These are phyloP conservation scores for Oreohelix idahoensis DNA, from an alignment of 1,140 invertebrate genomes.

Conservation along the genomic window DNA sequence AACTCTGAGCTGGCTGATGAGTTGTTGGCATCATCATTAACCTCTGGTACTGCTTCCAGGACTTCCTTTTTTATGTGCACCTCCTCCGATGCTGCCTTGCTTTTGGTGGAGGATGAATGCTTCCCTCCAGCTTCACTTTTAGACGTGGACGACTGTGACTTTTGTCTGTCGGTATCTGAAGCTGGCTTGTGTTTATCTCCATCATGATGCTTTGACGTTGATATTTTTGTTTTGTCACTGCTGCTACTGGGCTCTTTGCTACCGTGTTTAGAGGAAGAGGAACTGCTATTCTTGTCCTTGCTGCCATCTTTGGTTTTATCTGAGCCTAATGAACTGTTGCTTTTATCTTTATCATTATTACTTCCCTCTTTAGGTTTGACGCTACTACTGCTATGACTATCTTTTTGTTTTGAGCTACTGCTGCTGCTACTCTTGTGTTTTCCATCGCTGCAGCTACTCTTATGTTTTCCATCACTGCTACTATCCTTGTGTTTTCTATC, in stretches of 20 bases:
- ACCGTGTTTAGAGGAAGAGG: conserved; percentile 54
- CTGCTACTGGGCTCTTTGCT: conserved; percentile 38
- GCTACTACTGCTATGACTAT: conserved; percentile 47
- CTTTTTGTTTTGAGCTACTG: conserved; percentile 44
- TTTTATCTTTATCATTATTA: conserved; percentile 40
- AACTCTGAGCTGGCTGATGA: too few relatives aligned
- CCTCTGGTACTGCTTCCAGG: conserved; percentile 23
- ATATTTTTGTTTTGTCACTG: conserved; percentile 39
- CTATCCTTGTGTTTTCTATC: conserved; percentile 46
- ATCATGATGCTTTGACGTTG: conserved; percentile 41
- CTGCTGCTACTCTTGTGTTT: conserved; percentile 43
- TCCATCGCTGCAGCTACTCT: conserved; percentile 72
- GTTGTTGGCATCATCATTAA: too few relatives aligned
- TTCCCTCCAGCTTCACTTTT: neutral
- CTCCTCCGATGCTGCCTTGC: conserved; percentile 37
- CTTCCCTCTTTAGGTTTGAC: conserved; percentile 47
- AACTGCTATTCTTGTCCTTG: conserved; percentile 38
- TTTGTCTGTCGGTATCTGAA: conserved; percentile 35
- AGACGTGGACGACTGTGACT: conserved; percentile 41
- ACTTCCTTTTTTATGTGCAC: conserved; percentile 37
- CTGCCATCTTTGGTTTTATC: conserved; percentile 41
- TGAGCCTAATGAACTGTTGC: conserved; percentile 17
- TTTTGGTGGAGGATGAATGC: conserved; percentile 12
- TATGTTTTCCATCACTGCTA: conserved; percentile 46
- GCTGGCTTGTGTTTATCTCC: conserved; percentile 29